phyloP scores from a whole-genome alignment of 2,888 invertebrate species.

The Erynnis tages region DNA sequence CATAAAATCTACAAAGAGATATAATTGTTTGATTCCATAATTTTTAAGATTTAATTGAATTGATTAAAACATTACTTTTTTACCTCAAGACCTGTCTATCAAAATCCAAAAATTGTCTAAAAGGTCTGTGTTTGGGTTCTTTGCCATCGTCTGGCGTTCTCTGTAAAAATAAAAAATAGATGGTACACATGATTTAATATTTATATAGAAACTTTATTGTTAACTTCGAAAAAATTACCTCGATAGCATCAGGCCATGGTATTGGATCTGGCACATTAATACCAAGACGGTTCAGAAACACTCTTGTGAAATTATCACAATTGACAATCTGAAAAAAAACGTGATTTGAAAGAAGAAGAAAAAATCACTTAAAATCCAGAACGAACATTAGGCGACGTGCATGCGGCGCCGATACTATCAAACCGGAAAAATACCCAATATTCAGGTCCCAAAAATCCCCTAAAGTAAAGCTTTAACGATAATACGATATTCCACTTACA shows the following conservation, averaged over 20 bases:
- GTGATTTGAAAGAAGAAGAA: background rate
- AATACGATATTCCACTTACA: too few relatives aligned
- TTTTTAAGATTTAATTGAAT: too few relatives aligned
- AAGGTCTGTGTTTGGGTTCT: constrained; percentile 81
- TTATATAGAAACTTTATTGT: too few relatives aligned
- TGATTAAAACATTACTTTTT: too few relatives aligned
- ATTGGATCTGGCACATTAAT: constrained; percentile 88
- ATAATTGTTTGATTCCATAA: background rate
- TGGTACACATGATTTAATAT: too few relatives aligned
- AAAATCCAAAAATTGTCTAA: constrained; percentile 91
- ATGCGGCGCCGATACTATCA: too few relatives aligned
- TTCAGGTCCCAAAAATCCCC: too few relatives aligned
- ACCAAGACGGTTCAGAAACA: constrained; percentile 91
- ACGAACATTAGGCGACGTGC: too few relatives aligned
- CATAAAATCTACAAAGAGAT: constrained; percentile 84
- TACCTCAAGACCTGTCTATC: constrained; percentile 85
- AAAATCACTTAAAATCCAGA: too few relatives aligned
- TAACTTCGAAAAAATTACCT: constrained; percentile 57
- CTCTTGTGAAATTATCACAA: constrained; percentile 93
- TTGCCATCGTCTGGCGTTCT: constrained; percentile 44
- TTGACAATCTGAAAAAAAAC: constrained; percentile 84
- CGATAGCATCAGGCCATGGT: constrained; percentile 64
- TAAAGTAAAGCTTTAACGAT: too few relatives aligned
- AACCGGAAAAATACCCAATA: too few relatives aligned
- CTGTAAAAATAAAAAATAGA: constrained; percentile 60